These are phyloP conservation scores for Drosophila sturtevanti DNA, from an alignment of 1,140 invertebrate genomes.

Conservation along the genomic window DNA sequence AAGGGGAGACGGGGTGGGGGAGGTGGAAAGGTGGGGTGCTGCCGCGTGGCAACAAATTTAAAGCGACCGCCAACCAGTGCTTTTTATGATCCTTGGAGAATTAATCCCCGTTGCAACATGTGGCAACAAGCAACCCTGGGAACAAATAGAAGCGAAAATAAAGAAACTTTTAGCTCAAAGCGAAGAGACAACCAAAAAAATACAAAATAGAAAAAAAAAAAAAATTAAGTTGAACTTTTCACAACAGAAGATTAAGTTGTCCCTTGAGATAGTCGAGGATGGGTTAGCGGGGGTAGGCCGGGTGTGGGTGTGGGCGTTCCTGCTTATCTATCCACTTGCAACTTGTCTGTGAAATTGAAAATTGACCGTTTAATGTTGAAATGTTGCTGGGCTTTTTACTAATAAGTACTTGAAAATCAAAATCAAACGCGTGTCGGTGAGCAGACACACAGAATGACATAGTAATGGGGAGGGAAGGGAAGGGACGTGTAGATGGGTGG, in stretches of 20 bases:
- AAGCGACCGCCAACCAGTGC: slow-evolving; percentile 47
- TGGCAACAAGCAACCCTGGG: slow-evolving; percentile 60
- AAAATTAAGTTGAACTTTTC: slow-evolving; percentile 63
- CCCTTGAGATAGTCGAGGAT: slow-evolving; percentile 65
- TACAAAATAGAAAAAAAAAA: too few relatives aligned
- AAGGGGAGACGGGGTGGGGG: background rate
- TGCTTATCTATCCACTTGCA: slow-evolving; percentile 35
- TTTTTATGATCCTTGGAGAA: slow-evolving; percentile 70
- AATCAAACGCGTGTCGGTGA: slow-evolving; percentile 21
- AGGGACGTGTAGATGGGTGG: background rate
- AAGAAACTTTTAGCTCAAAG: slow-evolving; percentile 66
- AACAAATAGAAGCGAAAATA: slow-evolving; percentile 25
- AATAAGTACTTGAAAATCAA: slow-evolving; percentile 71
- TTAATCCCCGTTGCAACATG: slow-evolving; percentile 60
- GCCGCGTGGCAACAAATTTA: slow-evolving; percentile 58
- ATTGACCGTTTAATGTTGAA: slow-evolving; percentile 79
- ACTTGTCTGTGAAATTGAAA: slow-evolving; percentile 81
- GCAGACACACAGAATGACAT: background rate
- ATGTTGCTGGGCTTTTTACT: slow-evolving; percentile 30
- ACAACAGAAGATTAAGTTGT: slow-evolving; percentile 81
- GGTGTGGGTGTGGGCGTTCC: background rate
- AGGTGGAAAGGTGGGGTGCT: background rate
- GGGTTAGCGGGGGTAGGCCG: background rate
- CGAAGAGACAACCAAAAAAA: slow-evolving; percentile 41
- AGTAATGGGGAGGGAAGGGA: background rate